Evolutionary conservation across 1,140 invertebrate species (phyloP).

Genomic region (Eciton burchellii): DNA sequence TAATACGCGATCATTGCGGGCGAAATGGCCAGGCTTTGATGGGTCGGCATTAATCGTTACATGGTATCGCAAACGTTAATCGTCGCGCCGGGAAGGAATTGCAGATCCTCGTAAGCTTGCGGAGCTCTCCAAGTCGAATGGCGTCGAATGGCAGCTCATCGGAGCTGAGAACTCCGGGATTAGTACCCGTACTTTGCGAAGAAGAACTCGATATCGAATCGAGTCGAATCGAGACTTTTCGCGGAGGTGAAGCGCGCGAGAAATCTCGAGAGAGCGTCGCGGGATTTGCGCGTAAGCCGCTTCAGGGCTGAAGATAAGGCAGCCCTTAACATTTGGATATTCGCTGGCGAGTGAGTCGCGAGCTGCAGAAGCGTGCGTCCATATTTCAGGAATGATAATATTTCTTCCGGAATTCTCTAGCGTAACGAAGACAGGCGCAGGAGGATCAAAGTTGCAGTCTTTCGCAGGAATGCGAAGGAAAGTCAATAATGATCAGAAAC

Average conservation of each 20-base stretch:
- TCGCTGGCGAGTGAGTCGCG: too few species aligned
- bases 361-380: too few species aligned
- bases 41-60: slow-evolving; percentile 33
- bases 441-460: too few species aligned
- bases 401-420: too few species aligned
- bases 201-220: neutral
- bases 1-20: slow-evolving; percentile 47
- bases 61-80: neutral
- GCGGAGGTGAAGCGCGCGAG: neutral
- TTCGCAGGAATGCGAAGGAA: too few species aligned
- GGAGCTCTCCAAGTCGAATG: slow-evolving; percentile 2
- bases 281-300: too few species aligned
- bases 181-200: neutral
- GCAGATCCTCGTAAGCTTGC: neutral
- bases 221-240: neutral
- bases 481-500: too few species aligned
- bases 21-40: slow-evolving; percentile 1
- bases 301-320: too few species aligned
- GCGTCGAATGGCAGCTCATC: slow-evolving; percentile 1
- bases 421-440: too few species aligned
- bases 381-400: too few species aligned
- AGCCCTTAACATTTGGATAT: too few species aligned
- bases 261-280: neutral
- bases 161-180: neutral
- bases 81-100: neutral